These are phyloP conservation scores for Zeugodacus cucurbitae DNA, from an alignment of 1,140 invertebrate species.

Conservation along the genomic window DNA sequence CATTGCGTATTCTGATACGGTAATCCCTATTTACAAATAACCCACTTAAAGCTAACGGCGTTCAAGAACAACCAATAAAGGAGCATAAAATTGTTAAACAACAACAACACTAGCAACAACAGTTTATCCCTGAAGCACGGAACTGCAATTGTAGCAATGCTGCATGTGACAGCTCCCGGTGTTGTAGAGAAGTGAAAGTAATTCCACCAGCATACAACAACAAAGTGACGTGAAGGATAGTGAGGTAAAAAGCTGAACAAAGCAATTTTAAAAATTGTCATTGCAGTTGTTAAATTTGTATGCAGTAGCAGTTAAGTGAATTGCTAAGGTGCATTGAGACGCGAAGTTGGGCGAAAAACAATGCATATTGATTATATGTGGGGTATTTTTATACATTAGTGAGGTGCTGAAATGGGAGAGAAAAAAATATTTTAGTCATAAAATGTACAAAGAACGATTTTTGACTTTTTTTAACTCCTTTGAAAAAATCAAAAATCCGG, in stretches of 20 bases:
- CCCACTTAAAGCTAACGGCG: background rate
- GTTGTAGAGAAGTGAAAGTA: background rate
- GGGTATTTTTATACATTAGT: too few species aligned
- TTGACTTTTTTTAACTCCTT: too few species aligned
- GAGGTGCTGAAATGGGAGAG: too few species aligned
- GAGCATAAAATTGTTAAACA: too few species aligned
- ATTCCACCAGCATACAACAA: background rate
- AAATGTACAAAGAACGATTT: too few species aligned
- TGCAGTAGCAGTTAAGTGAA: background rate
- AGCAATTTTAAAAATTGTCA: background rate
- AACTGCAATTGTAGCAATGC: background rate
- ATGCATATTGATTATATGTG: too few species aligned
- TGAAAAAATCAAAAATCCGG: too few species aligned
- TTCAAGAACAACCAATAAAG: background rate
- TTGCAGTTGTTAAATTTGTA: background rate
- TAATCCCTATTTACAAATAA: background rate
- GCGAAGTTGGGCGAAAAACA: background rate
- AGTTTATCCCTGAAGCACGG: background rate
- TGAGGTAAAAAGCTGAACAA: background rate
- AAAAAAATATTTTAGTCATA: too few species aligned
- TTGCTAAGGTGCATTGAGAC: background rate
- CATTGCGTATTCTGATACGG: background rate
- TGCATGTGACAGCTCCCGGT: background rate
- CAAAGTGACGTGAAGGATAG: background rate
- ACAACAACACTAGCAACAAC: background rate